Percentiles rank a stretch among this genome's conserved stretches.
phyloP scores from a whole-genome alignment of 2,113 vertebrate genomes.

The Elephantulus edwardii region DNA sequence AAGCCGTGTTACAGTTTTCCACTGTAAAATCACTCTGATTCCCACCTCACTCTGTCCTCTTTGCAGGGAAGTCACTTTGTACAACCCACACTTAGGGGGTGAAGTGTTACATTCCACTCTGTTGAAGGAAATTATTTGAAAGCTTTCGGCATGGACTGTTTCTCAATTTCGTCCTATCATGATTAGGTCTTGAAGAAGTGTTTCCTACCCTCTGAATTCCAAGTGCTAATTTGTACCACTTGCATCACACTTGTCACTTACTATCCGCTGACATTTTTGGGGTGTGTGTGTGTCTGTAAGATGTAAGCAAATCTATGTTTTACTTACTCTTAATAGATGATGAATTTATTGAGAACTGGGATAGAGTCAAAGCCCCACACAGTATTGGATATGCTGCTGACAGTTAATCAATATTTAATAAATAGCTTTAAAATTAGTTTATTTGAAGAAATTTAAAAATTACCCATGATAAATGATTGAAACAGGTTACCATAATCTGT shows the following conservation, averaged over 20 bases:
- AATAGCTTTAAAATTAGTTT: constrained; percentile 24
- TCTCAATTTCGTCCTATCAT: background rate
- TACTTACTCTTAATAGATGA: constrained; percentile 11
- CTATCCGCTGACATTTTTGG: constrained; percentile 15
- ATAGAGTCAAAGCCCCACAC: constrained; percentile 1
- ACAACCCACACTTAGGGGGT: background rate
- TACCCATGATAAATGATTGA: background rate
- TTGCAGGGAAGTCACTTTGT: background rate
- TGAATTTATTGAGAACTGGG: constrained; percentile 34
- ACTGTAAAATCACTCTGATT: background rate
- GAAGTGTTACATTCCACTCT: background rate
- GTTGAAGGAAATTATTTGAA: background rate
- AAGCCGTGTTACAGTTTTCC: background rate
- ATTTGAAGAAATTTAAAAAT: constrained; percentile 46
- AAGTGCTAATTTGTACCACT: constrained; percentile 30
- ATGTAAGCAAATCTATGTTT: constrained; percentile 16
- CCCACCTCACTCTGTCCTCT: background rate
- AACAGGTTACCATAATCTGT: background rate
- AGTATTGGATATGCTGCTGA: background rate
- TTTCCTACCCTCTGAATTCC: constrained; percentile 59
- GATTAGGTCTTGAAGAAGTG: constrained; percentile 33
- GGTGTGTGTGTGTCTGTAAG: background rate
- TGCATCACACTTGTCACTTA: constrained; percentile 7
- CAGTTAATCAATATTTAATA: constrained; percentile 50
- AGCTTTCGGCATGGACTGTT: background rate